Base-by-base conservation (phyloP, 2,113 vertebrate genomes). In the Malurus elegans region DNA sequence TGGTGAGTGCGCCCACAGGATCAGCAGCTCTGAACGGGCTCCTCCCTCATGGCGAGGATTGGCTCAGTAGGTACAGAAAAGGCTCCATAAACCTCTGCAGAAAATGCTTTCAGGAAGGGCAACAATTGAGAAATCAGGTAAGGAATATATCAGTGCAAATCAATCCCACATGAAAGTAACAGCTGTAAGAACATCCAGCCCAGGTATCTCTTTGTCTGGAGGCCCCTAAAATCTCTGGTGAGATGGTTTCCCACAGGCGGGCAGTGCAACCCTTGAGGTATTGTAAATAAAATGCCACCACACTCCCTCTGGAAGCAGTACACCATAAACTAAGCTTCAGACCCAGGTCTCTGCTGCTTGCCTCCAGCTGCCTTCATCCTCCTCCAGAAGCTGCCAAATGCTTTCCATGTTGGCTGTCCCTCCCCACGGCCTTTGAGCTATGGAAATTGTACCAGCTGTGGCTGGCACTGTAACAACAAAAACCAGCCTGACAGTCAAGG, bases 41-140 rank as follows among this genome's bases (percentile, higher is more conserved):
- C 16, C 61, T 65, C 8, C n/a, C 36, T 61, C 38, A 14, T 0
- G 2, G 23, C 56, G 8, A 67, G 32, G 18, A 16, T 12, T 24
- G 14, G 32, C 38, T 32, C 24, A 0, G 0, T 4, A 38, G n/a
- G 24, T 19, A 38, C 0, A 0, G 81, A 79, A 82, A 79, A 40
- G 0, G 0, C 2, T 92, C 44, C 32, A 13, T 38, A 79, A 94
- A 87, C 10, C 12, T 64, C 79, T 32, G 28, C 34, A 60, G 75
- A 82, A 81, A 38, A 14, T 44, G 38, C 60, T 82, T 66, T 64
- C 58, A 65, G 44, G 71, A 70, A 72, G 4, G 12, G 18, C 61
- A 60, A 38, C 25, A 51, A 64, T 2, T 1, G 6, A 62, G 74
- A 78, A 85, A 85, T 28, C 20, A 66, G 36, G 44, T 32, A 74